Conservation (phyloP, 92 coral and sea anemone genomes). For the Phenganax marumi region DNA sequence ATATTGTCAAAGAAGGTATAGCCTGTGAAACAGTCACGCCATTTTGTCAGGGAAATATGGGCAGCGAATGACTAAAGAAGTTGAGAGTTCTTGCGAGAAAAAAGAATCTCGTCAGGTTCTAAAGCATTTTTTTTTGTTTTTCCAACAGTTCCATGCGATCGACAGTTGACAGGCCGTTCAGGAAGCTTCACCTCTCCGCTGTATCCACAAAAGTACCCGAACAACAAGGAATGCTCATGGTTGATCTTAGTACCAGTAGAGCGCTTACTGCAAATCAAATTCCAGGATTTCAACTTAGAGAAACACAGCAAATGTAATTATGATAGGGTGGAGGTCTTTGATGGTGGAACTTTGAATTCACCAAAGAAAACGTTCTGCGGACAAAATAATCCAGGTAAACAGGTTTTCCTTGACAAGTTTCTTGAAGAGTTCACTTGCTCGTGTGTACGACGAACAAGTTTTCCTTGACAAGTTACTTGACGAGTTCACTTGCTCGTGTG, state of each 20-base stretch:
- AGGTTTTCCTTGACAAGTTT: neutral
- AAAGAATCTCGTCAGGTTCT: neutral
- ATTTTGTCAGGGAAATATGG: neutral
- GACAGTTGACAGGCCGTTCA: neutral
- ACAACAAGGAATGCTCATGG: conserved; percentile 31
- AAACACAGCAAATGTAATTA: conserved; percentile 55
- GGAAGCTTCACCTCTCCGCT: conserved; percentile 34
- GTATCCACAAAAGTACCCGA: conserved; percentile 41
- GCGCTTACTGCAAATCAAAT: conserved; percentile 12
- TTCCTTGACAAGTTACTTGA: too few relatives aligned
- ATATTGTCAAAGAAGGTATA: conserved; percentile 5
- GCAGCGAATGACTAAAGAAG: too few relatives aligned
- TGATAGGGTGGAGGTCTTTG: conserved; percentile 70
- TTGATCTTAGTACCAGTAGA: conserved; percentile 19
- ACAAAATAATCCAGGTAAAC: conserved; percentile 60
- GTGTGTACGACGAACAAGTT: too few relatives aligned
- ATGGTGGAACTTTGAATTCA: conserved; percentile 58
- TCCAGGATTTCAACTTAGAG: conserved; percentile 58
- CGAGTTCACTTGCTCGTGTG: too few relatives aligned
- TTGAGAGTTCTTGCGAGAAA: neutral
- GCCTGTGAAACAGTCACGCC: neutral
- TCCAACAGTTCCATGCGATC: conserved; percentile 20
- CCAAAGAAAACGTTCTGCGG: conserved; percentile 83
- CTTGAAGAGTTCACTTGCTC: neutral
- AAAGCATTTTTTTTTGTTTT: neutral